Evolutionary conservation across 2,797 vertebrate species (phyloP).

Genomic region (Tolypeutes matacus): DNA sequence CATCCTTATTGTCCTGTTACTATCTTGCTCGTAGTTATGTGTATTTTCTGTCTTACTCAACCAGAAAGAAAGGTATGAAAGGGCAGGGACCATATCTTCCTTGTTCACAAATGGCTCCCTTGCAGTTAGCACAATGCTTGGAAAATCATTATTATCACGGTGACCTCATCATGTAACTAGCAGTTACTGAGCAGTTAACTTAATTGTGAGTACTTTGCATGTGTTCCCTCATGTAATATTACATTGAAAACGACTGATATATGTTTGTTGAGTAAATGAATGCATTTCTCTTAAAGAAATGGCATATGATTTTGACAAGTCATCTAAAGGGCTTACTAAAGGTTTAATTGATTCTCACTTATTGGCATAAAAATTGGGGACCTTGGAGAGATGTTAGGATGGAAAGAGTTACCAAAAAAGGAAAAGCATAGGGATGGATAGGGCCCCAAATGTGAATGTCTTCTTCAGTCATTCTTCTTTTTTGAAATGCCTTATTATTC

Average conservation of each 20-base stretch:
- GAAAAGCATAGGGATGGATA: not conserved
- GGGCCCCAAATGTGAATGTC: not conserved
- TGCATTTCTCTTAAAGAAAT: conserved; percentile 42
- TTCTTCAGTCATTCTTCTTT: not conserved
- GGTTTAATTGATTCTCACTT: not conserved
- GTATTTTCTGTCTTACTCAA: not conserved
- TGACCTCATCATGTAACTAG: not conserved
- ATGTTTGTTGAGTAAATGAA: conserved; percentile 25
- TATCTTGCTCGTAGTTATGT: not conserved
- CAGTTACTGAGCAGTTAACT: not conserved
- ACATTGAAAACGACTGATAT: not conserved
- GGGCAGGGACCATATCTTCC: not conserved
- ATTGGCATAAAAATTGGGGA: not conserved
- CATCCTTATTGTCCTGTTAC: not conserved
- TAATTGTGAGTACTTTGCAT: not conserved
- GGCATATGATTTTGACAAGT: not conserved
- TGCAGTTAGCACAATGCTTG: not conserved
- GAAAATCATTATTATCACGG: not conserved
- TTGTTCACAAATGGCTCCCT: not conserved
- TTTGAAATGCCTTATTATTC: not conserved
- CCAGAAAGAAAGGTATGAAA: not conserved
- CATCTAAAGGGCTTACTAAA: not conserved
- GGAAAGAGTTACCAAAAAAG: not conserved
- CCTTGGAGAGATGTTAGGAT: not conserved
- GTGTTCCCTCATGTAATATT: not conserved